Conservation (phyloP, 2,797 vertebrate genomes). For the Sciurus vulgaris region DNA sequence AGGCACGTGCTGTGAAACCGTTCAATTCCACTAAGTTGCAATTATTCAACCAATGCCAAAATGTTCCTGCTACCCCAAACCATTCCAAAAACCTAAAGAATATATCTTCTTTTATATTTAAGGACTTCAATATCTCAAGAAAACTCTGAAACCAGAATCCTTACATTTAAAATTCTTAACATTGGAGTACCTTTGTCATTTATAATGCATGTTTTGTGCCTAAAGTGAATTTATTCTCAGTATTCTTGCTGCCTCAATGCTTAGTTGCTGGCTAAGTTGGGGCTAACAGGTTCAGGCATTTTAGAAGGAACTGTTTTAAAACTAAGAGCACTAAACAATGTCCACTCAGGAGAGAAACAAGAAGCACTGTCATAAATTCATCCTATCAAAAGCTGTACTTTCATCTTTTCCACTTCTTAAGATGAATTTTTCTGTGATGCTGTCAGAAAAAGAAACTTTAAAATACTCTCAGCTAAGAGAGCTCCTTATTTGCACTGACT, state of each 20-base stretch:
- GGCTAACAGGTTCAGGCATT: background rate
- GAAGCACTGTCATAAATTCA: background rate
- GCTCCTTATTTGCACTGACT: background rate
- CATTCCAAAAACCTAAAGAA: conserved; percentile 41
- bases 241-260: background rate
- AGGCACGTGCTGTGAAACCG: background rate
- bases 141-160: conserved; percentile 53
- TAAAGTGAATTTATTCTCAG: background rate
- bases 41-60: background rate
- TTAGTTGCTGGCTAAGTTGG: background rate
- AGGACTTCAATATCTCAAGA: background rate
- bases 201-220: background rate
- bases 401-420: background rate
- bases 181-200: background rate
- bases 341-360: background rate
- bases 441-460: background rate
- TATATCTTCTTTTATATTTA: background rate
- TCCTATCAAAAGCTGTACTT: background rate
- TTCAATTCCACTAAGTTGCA: conserved; percentile 9
- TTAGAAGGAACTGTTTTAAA: conserved; percentile 51
- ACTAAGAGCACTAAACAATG: background rate
- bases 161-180: background rate
- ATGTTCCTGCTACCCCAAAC: background rate
- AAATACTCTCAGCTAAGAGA: background rate
- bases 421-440: background rate